Evolutionary conservation across 2,888 invertebrate species (phyloP).

Genomic region (Parapristionchus giblindavisi): DNA sequence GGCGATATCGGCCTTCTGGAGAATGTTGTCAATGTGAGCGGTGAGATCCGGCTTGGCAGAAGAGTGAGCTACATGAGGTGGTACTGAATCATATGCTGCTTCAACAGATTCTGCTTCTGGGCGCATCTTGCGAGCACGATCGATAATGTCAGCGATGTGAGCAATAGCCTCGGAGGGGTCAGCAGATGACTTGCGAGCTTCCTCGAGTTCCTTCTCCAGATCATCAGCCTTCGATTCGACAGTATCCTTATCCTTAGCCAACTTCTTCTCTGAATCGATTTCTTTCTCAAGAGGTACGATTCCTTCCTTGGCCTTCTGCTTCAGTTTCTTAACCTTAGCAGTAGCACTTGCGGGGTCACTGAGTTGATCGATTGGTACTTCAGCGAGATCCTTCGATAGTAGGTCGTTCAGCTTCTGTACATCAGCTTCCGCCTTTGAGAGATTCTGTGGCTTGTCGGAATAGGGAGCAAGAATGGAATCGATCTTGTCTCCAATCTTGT

Average conservation of each 20-base stretch:
- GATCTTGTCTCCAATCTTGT: conserved; percentile 34
- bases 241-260: conserved; percentile 11
- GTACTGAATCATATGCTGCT: background rate
- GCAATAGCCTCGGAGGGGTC: background rate
- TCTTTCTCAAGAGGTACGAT: conserved; percentile 29
- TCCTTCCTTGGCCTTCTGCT: conserved; percentile 3
- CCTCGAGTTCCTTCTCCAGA: conserved; percentile 32
- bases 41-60: background rate
- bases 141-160: conserved; percentile 4
- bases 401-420: conserved; percentile 20
- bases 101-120: background rate
- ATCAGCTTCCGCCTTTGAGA: conserved; percentile 12
- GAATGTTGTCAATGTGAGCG: background rate
- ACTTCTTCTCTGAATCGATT: conserved; percentile 32
- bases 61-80: background rate
- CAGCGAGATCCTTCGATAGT: conserved; percentile 12
- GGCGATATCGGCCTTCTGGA: background rate
- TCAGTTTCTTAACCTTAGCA: conserved; percentile 3
- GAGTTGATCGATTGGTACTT: conserved; percentile 20
- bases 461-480: conserved; percentile 49
- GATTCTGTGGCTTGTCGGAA: conserved; percentile 37
- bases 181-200: background rate
- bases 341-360: background rate
- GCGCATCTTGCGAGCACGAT: conserved; percentile 10
- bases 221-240: background rate